Evolutionary conservation across 2,113 vertebrate species (phyloP).

Genomic region (Agapornis roseicollis): DNA sequence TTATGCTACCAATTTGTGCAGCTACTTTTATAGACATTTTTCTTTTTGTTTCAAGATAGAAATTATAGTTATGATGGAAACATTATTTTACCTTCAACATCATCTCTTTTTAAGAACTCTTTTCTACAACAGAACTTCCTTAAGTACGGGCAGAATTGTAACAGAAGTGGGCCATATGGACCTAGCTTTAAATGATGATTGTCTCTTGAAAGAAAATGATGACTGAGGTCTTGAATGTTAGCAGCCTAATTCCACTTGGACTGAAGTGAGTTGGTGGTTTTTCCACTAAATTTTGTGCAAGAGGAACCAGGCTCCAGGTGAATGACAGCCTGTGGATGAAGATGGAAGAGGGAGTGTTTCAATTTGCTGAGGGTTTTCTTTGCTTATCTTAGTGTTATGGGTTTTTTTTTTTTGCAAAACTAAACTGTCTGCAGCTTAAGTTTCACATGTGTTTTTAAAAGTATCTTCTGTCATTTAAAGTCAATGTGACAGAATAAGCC

Average conservation of each 20-base stretch:
- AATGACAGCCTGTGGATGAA: not conserved
- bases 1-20: accelerated
- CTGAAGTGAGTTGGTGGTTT: not conserved
- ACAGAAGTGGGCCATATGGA: not conserved
- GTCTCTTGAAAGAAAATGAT: not conserved
- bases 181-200: not conserved
- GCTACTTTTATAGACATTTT: not conserved
- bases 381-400: not conserved
- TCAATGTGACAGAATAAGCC: not conserved
- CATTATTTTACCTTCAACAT: not conserved
- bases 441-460: not conserved
- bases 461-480: not conserved
- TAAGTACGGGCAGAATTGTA: not conserved
- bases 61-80: not conserved
- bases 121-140: not conserved
- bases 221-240: not conserved
- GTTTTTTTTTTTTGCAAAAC: not conserved
- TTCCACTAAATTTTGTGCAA: not conserved
- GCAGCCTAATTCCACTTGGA: not conserved
- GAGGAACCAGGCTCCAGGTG: not conserved
- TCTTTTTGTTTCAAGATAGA: not conserved
- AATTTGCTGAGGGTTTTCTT: not conserved
- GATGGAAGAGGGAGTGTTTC: not conserved
- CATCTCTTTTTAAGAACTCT: not conserved
- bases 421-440: not conserved